phyloP scores from a whole-genome alignment of 1,140 invertebrate species.

The Penaeus japonicus region DNA sequence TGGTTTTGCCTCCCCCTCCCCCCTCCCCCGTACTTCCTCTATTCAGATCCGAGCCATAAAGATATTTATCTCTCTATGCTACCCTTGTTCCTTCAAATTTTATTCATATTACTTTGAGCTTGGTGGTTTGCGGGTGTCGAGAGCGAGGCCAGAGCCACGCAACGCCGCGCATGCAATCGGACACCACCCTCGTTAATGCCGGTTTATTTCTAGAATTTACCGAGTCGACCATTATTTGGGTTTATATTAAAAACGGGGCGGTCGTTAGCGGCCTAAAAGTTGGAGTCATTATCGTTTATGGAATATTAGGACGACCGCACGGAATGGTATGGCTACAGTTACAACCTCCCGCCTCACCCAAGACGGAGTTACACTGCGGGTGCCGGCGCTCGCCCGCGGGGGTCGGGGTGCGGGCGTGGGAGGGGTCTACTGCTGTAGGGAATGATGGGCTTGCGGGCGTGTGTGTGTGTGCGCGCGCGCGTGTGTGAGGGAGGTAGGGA shows the following conservation, averaged over 20 bases:
- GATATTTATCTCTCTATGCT: background rate
- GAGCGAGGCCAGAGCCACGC: background rate
- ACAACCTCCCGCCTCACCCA: constrained; percentile 43
- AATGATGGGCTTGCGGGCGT: background rate
- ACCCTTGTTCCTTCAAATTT: background rate
- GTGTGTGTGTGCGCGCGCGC: background rate
- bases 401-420: background rate
- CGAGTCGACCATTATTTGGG: constrained; percentile 56
- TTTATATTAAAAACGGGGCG: constrained; percentile 56
- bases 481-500: background rate
- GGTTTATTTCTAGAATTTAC: constrained; percentile 56
- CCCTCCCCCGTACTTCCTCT: background rate
- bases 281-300: constrained; percentile 57
- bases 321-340: constrained; percentile 56
- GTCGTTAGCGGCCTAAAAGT: constrained; percentile 56
- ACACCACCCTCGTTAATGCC: constrained; percentile 53
- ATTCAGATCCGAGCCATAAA: background rate
- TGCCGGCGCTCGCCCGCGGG: background rate
- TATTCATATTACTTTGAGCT: background rate
- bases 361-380: constrained; percentile 22
- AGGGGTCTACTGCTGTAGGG: background rate
- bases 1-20: too few species aligned
- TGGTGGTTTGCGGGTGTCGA: too few species aligned
- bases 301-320: constrained; percentile 53
- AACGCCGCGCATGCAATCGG: constrained; percentile 41